These are phyloP conservation scores for Trichechus manatus DNA, from an alignment of 2,113 vertebrate species.

Conservation along the genomic window DNA sequence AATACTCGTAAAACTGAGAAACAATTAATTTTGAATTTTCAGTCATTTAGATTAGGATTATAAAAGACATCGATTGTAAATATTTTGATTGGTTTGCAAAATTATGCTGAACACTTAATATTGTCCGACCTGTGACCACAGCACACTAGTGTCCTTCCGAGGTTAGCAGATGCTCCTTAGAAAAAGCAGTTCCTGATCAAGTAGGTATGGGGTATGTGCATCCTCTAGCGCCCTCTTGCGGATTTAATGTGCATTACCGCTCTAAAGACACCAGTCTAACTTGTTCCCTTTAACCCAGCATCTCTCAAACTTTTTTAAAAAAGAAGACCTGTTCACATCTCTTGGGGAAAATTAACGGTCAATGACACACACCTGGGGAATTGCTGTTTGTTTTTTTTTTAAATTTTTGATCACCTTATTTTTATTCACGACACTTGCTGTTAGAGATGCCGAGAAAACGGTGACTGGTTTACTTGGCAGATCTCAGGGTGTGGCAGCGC, in stretches of 20 bases:
- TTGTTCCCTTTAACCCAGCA: constrained; percentile 49
- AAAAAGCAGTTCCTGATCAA: constrained; percentile 48
- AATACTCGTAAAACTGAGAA: constrained; percentile 33
- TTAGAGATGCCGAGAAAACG: constrained; percentile 57
- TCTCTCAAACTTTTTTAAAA: constrained; percentile 23
- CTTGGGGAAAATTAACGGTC: constrained; percentile 45
- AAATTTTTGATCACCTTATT: constrained; percentile 39
- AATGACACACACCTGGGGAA: constrained; percentile 28
- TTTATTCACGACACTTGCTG: constrained; percentile 45
- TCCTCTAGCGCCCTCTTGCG: constrained; percentile 60
- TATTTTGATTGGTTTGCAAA: constrained; percentile 33
- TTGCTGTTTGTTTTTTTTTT: not conserved
- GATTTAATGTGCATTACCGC: constrained; percentile 27
- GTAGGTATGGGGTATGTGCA: constrained; percentile 26
- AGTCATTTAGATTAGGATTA: not conserved
- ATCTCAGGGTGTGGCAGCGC: not conserved
- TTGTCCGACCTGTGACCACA: not conserved
- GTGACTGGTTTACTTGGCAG: constrained; percentile 50
- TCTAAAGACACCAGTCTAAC: not conserved
- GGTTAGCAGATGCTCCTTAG: constrained; percentile 39
- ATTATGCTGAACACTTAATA: constrained; percentile 19
- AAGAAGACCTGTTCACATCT: constrained; percentile 40
- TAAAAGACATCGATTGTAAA: constrained; percentile 33
- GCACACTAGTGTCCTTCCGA: not conserved
- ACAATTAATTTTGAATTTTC: constrained; percentile 50